phyloP scores from a whole-genome alignment of 2,797 vertebrate species.

The Sphenopsis melanotis region DNA sequence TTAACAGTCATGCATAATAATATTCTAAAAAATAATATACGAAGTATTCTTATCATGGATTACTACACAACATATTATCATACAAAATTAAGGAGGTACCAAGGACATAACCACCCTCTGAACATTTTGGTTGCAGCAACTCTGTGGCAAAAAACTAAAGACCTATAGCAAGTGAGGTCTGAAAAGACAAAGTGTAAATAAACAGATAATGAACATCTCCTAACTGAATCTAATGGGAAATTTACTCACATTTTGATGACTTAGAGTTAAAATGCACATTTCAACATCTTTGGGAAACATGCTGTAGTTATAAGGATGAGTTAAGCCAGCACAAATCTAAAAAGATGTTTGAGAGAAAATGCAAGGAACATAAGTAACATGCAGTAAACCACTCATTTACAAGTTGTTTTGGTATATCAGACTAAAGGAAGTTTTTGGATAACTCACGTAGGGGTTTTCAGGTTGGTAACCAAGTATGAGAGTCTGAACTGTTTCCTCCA shows the following conservation, averaged over 20 bases:
- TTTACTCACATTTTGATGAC: conserved; percentile 66
- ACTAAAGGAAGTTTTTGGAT: not conserved
- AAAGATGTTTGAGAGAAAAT: not conserved
- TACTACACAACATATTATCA: not conserved
- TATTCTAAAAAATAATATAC: not conserved
- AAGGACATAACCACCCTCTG: not conserved
- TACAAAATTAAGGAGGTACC: not conserved
- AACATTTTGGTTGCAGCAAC: not conserved
- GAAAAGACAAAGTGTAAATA: not conserved
- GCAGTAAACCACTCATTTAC: not conserved
- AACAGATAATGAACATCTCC: not conserved
- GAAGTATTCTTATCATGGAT: not conserved
- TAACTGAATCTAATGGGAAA: not conserved
- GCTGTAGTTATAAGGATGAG: conserved; percentile 77
- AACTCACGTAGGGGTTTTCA: conserved; percentile 81
- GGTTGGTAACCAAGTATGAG: conserved; percentile 78
- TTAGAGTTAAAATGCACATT: conserved; percentile 74
- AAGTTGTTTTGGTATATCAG: not conserved
- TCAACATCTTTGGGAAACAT: conserved; percentile 79
- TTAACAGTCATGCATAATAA: not conserved
- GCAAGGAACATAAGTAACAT: not conserved
- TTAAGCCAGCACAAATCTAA: conserved; percentile 82
- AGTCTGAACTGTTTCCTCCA: conserved; percentile 78
- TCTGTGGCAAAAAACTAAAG: not conserved
- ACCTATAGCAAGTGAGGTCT: not conserved